phyloP scores from a whole-genome alignment of 2,797 vertebrate species.

The Ispidina picta region DNA sequence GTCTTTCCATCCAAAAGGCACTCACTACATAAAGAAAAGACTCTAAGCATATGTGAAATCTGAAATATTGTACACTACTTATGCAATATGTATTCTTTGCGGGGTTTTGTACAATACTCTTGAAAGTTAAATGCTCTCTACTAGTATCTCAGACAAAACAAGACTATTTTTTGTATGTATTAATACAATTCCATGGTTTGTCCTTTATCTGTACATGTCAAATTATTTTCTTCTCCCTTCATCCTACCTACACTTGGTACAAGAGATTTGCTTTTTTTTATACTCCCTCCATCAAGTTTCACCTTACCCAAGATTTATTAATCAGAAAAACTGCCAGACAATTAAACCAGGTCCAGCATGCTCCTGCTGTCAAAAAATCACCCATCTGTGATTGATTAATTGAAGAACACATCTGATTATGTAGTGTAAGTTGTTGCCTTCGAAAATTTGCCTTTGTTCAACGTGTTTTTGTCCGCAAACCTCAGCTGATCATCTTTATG shows the following conservation, averaged over 20 bases:
- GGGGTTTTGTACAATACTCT: not conserved
- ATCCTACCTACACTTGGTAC: not conserved
- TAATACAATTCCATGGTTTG: not conserved
- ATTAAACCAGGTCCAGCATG: constrained; percentile 37
- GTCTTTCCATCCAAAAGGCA: not conserved
- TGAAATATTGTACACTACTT: not conserved
- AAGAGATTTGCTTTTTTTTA: not conserved
- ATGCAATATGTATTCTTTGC: not conserved
- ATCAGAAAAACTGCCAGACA: constrained; percentile 42
- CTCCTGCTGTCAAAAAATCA: constrained; percentile 65
- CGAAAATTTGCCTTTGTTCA: constrained; percentile 49
- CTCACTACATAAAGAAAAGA: not conserved
- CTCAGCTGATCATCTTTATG: constrained; percentile 72
- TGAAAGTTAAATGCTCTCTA: not conserved
- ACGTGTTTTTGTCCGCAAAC: constrained; percentile 74
- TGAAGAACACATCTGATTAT: constrained; percentile 58
- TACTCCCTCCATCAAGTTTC: not conserved
- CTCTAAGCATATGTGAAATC: not conserved
- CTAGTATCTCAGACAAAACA: not conserved
- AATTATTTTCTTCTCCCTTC: not conserved
- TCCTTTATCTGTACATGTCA: not conserved
- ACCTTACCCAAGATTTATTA: constrained; percentile 20
- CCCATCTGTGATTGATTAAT: constrained; percentile 71
- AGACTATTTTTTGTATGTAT: not conserved
- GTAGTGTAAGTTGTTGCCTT: not conserved